These are phyloP conservation scores for Liasis olivaceus DNA, from an alignment of 2,797 vertebrate genomes.

Conservation along the genomic window DNA sequence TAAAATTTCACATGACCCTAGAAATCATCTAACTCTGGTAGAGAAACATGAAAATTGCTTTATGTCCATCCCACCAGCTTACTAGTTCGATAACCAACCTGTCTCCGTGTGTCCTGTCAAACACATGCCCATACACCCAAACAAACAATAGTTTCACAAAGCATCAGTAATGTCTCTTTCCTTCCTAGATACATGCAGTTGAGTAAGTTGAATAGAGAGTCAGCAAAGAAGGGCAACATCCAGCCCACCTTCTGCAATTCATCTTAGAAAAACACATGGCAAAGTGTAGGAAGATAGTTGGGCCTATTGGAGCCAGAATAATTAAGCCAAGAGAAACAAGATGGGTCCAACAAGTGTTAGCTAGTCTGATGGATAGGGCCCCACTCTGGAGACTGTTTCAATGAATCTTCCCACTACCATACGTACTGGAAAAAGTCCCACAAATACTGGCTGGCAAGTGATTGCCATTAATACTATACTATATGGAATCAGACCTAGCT, in stretches of 20 bases:
- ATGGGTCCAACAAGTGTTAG: not conserved
- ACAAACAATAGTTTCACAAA: not conserved
- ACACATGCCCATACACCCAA: not conserved
- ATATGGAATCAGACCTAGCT: not conserved
- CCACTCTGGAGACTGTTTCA: conserved; percentile 31
- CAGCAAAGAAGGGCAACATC: conserved; percentile 53
- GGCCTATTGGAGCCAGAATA: not conserved
- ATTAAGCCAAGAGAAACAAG: conserved; percentile 28
- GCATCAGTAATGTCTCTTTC: conserved; percentile 2
- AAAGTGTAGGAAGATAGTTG: not conserved
- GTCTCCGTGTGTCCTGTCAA: not conserved
- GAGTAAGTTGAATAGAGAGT: conserved; percentile 30
- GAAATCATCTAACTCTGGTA: not conserved
- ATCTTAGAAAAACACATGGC: not conserved
- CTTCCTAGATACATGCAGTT: conserved; percentile 51
- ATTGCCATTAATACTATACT: not conserved
- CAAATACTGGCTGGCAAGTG: not conserved
- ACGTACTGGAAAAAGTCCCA: conserved; percentile 38
- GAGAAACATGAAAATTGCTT: not conserved
- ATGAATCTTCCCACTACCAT: conserved; percentile 25
- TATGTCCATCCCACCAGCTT: not conserved
- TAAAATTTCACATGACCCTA: not conserved
- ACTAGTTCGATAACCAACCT: not conserved
- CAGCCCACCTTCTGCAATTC: conserved; percentile 17
- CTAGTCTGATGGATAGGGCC: not conserved